These are phyloP conservation scores for Scolopax rusticola DNA, from an alignment of 2,797 vertebrate species.

Conservation along the genomic window DNA sequence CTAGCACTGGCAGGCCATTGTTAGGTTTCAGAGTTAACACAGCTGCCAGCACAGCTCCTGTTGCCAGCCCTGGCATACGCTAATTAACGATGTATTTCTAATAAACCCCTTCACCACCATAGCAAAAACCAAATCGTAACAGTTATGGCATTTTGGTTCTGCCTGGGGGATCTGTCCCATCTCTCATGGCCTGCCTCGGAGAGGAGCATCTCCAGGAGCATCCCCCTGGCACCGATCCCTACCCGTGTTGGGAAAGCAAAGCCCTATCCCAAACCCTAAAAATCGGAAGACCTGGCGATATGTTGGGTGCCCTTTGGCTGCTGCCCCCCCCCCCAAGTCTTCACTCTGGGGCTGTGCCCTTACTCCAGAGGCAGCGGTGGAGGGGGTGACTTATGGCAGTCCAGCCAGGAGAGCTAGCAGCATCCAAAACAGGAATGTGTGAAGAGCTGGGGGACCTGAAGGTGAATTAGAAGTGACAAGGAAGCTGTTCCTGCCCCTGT, in stretches of 20 bases:
- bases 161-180: neutral
- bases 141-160: neutral
- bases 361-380: neutral
- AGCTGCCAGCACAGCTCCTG: neutral
- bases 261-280: neutral
- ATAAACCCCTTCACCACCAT: neutral
- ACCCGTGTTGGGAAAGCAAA: neutral
- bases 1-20: neutral
- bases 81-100: neutral
- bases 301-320: neutral
- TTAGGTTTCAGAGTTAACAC: neutral
- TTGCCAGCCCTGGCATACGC: too few relatives aligned
- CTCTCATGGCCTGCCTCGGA: neutral
- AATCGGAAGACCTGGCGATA: neutral
- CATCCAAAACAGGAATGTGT: neutral
- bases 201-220: neutral
- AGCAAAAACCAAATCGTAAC: neutral
- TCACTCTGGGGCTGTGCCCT: neutral
- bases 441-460: neutral
- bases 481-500: neutral
- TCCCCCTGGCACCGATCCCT: fast-evolving
- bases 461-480: neutral
- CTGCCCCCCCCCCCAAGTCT: neutral
- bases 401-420: neutral
- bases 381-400: neutral